Conservation (phyloP, 2,888 invertebrate genomes). For the Cordilura impudica region DNA sequence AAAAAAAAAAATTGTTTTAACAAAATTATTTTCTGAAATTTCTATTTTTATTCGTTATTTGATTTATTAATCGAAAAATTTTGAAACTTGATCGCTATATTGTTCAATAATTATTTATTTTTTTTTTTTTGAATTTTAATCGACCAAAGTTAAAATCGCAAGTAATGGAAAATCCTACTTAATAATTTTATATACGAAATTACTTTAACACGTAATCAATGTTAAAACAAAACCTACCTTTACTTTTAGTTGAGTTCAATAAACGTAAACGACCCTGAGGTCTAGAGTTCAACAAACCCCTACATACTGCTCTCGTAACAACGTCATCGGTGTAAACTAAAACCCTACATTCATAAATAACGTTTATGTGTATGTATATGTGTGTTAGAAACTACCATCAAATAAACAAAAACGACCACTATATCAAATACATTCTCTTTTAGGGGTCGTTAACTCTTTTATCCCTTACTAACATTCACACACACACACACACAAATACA, state of each 20-base stretch:
- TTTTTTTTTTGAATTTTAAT: too few relatives aligned
- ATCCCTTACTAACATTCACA: constrained; percentile 59
- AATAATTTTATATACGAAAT: too few relatives aligned
- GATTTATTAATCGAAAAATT: too few relatives aligned
- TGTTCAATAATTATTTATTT: too few relatives aligned
- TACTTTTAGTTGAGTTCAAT: constrained; percentile 72
- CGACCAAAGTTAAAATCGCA: too few relatives aligned
- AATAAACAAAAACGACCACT: constrained; percentile 37
- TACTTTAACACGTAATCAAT: constrained; percentile 25
- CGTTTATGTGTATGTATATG: constrained; percentile 2
- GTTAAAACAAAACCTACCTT: constrained; percentile 42
- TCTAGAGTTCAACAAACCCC: constrained; percentile 78
- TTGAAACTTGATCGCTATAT: too few relatives aligned
- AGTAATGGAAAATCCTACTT: too few relatives aligned
- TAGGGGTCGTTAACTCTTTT: constrained; percentile 62
- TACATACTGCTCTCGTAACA: constrained; percentile 39
- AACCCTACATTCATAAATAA: constrained; percentile 56
- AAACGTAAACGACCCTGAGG: constrained; percentile 78
- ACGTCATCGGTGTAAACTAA: constrained; percentile 49
- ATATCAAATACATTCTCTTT: constrained; percentile 45
- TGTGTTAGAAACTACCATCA: constrained; percentile 9
- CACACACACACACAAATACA: background rate
- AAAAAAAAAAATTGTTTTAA: too few relatives aligned
- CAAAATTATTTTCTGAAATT: too few relatives aligned
- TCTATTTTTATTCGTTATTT: too few relatives aligned